Evolutionary conservation across 1,140 invertebrate genomes (phyloP).

Genomic region (Zaprionus inermis): DNA sequence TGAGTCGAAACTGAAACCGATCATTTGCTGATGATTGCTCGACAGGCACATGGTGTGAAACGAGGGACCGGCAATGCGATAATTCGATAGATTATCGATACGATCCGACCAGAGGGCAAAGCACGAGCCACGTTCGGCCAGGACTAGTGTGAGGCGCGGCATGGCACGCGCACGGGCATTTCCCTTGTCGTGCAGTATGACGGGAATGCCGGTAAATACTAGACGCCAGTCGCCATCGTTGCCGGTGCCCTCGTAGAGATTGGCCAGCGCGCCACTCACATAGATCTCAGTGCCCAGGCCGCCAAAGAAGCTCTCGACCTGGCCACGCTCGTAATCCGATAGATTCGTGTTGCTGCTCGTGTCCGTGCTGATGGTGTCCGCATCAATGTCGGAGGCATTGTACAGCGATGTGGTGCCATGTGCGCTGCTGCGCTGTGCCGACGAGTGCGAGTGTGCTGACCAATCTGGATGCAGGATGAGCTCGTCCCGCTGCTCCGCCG

Average conservation of each 20-base stretch:
- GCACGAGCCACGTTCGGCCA: conserved; percentile 93
- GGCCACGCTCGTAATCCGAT: conserved; percentile 89
- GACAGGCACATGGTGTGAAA: conserved; percentile 95
- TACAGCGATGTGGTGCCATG: conserved; percentile 74
- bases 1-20: conserved; percentile 91
- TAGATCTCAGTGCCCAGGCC: conserved; percentile 92
- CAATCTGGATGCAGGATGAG: conserved; percentile 74
- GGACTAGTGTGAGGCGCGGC: conserved; percentile 89
- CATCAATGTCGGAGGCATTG: conserved; percentile 78
- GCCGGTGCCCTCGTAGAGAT: conserved; percentile 89
- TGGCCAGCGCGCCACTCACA: conserved; percentile 92
- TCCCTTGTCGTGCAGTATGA: conserved; percentile 91
- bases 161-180: conserved; percentile 89
- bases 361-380: conserved; percentile 79
- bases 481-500: conserved; percentile 76
- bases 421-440: conserved; percentile 70
- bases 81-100: conserved; percentile 90
- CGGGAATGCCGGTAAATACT: conserved; percentile 91
- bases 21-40: conserved; percentile 84
- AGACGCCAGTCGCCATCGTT: conserved; percentile 89
- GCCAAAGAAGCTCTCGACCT: conserved; percentile 92
- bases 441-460: conserved; percentile 74
- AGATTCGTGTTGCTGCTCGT: conserved; percentile 85
- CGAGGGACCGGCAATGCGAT: conserved; percentile 87
- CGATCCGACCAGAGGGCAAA: conserved; percentile 94